phyloP scores from a whole-genome alignment of 2,797 vertebrate species.

The Acipenser ruthenus region DNA sequence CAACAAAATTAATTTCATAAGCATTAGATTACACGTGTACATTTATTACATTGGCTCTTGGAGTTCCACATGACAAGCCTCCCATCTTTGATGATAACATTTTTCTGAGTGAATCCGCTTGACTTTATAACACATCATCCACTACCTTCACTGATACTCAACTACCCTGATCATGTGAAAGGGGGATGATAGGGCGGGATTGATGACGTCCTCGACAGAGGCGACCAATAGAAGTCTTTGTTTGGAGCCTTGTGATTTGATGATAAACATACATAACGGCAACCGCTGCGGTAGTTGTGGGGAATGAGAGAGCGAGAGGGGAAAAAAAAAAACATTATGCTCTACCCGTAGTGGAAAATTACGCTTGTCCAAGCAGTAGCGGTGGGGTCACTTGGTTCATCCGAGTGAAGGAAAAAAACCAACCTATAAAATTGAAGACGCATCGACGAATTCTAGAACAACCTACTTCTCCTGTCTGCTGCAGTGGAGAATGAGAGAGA shows the following conservation, averaged over 20 bases:
- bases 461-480: slow-evolving; percentile 36
- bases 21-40: neutral
- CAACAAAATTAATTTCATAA: neutral
- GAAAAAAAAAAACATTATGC: neutral
- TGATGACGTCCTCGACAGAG: slow-evolving; percentile 17
- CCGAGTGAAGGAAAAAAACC: neutral
- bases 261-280: slow-evolving; percentile 50
- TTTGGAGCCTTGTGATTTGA: slow-evolving; percentile 43
- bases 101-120: neutral
- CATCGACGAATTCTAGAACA: slow-evolving; percentile 32
- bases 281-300: slow-evolving; percentile 12
- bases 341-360: neutral
- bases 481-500: slow-evolving; percentile 75
- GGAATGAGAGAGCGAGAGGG: neutral
- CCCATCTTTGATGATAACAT: neutral
- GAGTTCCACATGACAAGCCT: neutral
- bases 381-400: neutral
- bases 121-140: neutral
- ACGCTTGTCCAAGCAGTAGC: neutral
- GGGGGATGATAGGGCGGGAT: slow-evolving; percentile 46
- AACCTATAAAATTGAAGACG: slow-evolving; percentile 15
- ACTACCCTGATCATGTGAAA: slow-evolving; percentile 48
- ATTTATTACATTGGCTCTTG: neutral
- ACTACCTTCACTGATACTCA: slow-evolving; percentile 2
- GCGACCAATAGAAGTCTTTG: slow-evolving; percentile 44